A percentile compares a stretch with the other conserved stretches of the same genome.
These are phyloP conservation scores for Ammodramus savannarum DNA, from an alignment of 2,113 vertebrate species.

Conservation along the genomic window DNA sequence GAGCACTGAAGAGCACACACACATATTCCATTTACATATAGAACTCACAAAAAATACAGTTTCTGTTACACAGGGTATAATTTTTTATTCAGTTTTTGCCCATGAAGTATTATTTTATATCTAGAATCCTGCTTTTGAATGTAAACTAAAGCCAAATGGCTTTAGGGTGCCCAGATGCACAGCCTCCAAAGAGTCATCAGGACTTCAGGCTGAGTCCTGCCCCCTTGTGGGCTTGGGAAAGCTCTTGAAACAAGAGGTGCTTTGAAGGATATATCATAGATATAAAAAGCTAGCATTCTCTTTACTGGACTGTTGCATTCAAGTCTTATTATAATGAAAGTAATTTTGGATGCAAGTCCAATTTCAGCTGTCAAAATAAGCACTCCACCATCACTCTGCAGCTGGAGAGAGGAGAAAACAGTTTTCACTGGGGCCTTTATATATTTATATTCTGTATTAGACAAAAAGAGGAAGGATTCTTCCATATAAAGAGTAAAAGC, in stretches of 20 bases:
- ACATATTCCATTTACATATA: neutral
- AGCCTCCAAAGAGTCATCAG: neutral
- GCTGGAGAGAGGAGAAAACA: neutral
- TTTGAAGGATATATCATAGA: accelerated
- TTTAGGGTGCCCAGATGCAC: neutral
- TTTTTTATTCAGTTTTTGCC: neutral
- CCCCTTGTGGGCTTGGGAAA: neutral
- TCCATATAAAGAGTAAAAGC: neutral
- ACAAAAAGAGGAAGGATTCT: neutral
- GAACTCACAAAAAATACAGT: neutral
- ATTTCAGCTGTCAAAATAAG: neutral
- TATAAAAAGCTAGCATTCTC: neutral
- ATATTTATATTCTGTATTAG: neutral
- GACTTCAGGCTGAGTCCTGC: neutral
- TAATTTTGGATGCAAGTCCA: neutral
- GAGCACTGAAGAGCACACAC: neutral
- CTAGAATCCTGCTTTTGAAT: neutral
- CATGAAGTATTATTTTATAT: neutral
- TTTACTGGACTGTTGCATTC: neutral
- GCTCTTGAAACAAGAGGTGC: neutral
- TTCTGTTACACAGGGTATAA: neutral
- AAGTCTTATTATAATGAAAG: neutral
- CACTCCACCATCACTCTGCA: neutral
- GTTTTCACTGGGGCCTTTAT: neutral
- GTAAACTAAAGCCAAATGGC: neutral